Percentiles rank a stretch among this genome's conserved stretches.
phyloP scores from a whole-genome alignment of 2,113 vertebrate species.

The Corydoras maculifer region DNA sequence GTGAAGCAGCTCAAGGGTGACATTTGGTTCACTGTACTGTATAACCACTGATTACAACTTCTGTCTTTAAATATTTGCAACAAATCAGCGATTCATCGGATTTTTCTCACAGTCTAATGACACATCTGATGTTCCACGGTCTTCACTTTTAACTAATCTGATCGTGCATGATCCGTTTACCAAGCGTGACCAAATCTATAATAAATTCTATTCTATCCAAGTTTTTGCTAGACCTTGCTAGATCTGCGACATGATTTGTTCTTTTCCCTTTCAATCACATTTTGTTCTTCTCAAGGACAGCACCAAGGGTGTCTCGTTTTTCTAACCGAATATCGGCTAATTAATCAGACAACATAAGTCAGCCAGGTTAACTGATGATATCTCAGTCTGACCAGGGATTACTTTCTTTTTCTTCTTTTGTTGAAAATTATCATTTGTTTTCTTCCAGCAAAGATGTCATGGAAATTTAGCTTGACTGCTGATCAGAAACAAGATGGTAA shows the following conservation, averaged over 20 bases:
- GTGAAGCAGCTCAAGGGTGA: slow-evolving; percentile 36
- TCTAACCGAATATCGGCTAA: no score
- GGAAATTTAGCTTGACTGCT: slow-evolving; percentile 92
- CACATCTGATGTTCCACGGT: slow-evolving; percentile 20
- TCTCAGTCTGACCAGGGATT: slow-evolving; percentile 12
- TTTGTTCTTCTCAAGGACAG: slow-evolving; percentile 9
- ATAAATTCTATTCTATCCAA: slow-evolving; percentile 14
- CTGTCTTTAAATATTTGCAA: background rate
- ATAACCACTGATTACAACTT: background rate
- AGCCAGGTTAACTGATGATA: background rate
- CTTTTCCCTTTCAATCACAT: background rate
- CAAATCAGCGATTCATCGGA: slow-evolving; percentile 3
- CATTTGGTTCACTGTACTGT: background rate
- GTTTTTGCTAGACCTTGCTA: background rate
- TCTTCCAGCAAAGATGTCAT: slow-evolving; percentile 95
- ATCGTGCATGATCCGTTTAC: slow-evolving; percentile 26
- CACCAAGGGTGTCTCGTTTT: no score
- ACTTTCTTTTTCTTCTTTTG: slow-evolving; percentile 34
- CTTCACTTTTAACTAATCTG: slow-evolving; percentile 30
- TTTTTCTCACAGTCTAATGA: slow-evolving; percentile 27
- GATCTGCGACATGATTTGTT: slow-evolving; percentile 15
- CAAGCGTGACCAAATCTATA: background rate
- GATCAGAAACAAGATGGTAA: slow-evolving; percentile 98
- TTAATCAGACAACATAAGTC: no score
- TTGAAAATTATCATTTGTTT: slow-evolving; percentile 55